Percentiles rank a stretch among this genome's conserved stretches.
These are phyloP conservation scores for Samia ricini DNA, from an alignment of 1,140 invertebrate genomes.

Conservation along the genomic window DNA sequence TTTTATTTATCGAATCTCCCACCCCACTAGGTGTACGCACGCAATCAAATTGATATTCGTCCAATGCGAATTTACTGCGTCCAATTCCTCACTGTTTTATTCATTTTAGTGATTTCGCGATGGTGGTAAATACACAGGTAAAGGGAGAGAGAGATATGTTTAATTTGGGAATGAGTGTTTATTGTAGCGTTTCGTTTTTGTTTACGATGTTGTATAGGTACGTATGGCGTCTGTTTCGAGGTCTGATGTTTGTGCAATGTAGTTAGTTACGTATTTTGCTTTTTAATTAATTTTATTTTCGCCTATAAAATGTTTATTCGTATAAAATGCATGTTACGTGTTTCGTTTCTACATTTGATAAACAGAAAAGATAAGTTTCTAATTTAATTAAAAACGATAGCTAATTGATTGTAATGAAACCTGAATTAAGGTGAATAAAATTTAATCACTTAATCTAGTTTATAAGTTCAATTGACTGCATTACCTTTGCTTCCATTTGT, in stretches of 20 bases:
- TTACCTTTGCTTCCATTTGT: too few relatives aligned
- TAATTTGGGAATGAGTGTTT: constrained; percentile 76
- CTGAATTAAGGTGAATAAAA: too few relatives aligned
- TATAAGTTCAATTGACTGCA: too few relatives aligned
- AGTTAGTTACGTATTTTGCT: constrained; percentile 9
- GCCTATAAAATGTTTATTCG: too few relatives aligned
- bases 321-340: too few relatives aligned
- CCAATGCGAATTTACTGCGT: constrained; percentile 69
- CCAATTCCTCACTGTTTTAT: constrained; percentile 74
- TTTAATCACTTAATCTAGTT: too few relatives aligned
- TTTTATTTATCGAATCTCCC: constrained; percentile 69
- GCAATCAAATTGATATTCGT: constrained; percentile 72
- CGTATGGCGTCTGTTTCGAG: constrained; percentile 9
- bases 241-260: constrained; percentile 25
- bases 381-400: too few relatives aligned
- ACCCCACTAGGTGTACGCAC: constrained; percentile 42
- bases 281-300: neutral
- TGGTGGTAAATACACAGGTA: constrained; percentile 72
- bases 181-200: constrained; percentile 69
- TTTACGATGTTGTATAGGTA: constrained; percentile 47
- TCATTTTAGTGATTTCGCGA: constrained; percentile 72
- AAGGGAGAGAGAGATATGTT: constrained; percentile 74
- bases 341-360: too few relatives aligned
- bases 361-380: too few relatives aligned
- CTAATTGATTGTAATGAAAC: too few relatives aligned